These are phyloP conservation scores for Oikopleura vanhoeffeni DNA, from an alignment of 23 tunicate genomes.

Conservation along the genomic window DNA sequence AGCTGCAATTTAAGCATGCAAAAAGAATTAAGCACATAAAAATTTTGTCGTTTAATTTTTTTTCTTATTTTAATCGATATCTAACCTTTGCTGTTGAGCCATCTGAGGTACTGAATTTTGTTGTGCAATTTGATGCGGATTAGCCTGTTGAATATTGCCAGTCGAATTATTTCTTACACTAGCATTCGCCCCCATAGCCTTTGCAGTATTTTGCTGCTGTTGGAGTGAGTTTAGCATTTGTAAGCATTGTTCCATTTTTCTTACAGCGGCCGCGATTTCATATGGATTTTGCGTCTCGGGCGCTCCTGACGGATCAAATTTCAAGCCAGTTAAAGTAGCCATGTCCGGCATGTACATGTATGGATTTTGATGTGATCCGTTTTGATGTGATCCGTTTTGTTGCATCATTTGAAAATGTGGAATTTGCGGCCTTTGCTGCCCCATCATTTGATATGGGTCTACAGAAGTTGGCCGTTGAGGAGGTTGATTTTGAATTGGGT, in stretches of 20 bases:
- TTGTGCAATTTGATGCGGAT: background rate
- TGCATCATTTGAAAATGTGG: background rate
- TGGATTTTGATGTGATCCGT: background rate
- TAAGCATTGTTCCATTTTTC: conserved; percentile 3
- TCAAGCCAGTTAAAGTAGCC: background rate
- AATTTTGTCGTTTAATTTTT: no score
- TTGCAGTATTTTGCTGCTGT: background rate
- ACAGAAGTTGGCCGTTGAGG: background rate
- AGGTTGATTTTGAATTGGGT: background rate
- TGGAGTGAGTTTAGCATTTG: conserved; percentile 6
- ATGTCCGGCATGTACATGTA: background rate
- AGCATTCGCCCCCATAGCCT: background rate
- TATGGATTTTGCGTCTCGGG: background rate
- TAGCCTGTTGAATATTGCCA: background rate
- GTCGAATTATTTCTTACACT: no score
- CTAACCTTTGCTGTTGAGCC: background rate
- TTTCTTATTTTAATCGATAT: no score
- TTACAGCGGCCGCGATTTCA: background rate
- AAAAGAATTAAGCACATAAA: no score
- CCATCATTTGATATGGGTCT: conserved; percentile 14
- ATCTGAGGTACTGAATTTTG: background rate
- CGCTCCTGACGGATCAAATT: background rate
- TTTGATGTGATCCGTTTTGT: background rate
- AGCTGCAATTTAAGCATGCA: no score
- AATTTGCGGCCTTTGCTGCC: no score